A percentile compares a stretch with the other conserved stretches of the same genome.
These are phyloP conservation scores for Clarias fuscus DNA, from an alignment of 2,797 vertebrate genomes.

Conservation along the genomic window DNA sequence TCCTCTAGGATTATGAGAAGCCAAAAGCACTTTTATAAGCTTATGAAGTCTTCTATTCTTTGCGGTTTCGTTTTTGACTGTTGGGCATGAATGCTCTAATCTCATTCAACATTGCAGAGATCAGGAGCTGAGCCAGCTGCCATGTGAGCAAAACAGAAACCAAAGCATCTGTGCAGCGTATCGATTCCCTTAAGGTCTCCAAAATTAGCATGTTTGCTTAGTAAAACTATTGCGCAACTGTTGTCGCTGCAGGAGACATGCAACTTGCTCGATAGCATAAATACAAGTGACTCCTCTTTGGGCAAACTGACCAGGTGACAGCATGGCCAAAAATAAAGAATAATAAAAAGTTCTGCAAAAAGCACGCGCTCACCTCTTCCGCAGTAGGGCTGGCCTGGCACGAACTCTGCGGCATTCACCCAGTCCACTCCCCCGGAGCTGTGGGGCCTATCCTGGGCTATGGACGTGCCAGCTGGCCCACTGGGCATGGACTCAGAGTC, in stretches of 20 bases:
- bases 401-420: slow-evolving; percentile 96
- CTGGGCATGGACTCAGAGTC: slow-evolving; percentile 71
- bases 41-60: not conserved
- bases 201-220: not conserved
- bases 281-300: not conserved
- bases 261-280: not conserved
- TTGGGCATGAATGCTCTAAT: too few relatives aligned
- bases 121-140: not conserved
- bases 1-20: not conserved
- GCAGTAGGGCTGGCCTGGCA: slow-evolving; percentile 96
- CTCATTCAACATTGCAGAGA: not conserved
- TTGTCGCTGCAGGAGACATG: not conserved
- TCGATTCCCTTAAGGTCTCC: not conserved
- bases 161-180: not conserved
- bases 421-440: slow-evolving; percentile 85
- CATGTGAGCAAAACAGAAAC: not conserved
- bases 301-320: not conserved
- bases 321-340: not conserved
- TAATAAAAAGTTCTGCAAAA: not conserved
- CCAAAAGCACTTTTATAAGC: not conserved
- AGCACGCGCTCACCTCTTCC: slow-evolving; percentile 86
- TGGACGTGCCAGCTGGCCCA: slow-evolving; percentile 57
- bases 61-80: not conserved
- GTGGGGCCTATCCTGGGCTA: slow-evolving; percentile 54
- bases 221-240: not conserved